Percentiles rank a stretch among this genome's conserved stretches.
phyloP scores from a whole-genome alignment of 2,797 vertebrate species.

The Xiphorhynchus erythropygius region DNA sequence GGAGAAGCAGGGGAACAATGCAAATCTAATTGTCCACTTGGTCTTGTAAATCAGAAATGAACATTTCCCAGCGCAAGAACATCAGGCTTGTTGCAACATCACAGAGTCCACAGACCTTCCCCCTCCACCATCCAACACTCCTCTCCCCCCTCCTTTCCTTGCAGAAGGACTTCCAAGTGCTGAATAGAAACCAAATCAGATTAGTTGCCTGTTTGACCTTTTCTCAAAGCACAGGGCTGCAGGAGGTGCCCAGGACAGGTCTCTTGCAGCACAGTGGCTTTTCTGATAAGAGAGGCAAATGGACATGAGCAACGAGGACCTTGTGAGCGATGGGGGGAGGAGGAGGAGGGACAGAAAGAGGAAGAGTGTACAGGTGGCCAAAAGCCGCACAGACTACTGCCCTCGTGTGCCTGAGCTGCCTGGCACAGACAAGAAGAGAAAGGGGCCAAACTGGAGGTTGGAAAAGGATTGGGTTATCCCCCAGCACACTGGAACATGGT shows the following conservation, averaged over 20 bases:
- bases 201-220: constrained; percentile 12
- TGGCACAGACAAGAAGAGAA: neutral
- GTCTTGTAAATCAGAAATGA: neutral
- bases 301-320: rapidly evolving
- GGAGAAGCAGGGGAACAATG: rapidly evolving
- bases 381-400: neutral
- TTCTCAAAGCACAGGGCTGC: neutral
- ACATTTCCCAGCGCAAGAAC: neutral
- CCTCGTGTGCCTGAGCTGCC: neutral
- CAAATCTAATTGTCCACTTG: rapidly evolving
- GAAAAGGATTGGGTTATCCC: too few species aligned
- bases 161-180: neutral
- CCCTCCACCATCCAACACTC: rapidly evolving
- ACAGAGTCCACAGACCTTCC: neutral
- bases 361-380: constrained; percentile 20
- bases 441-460: neutral
- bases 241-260: neutral
- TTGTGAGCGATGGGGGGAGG: rapidly evolving
- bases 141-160: neutral
- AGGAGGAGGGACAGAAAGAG: neutral
- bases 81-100: neutral
- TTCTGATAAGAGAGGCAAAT: neutral
- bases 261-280: neutral
- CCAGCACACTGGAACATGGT: rapidly evolving
- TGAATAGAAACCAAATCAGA: neutral